Evolutionary conservation across 2,888 invertebrate species (phyloP).

Genomic region (Tetranychus truncatus): DNA sequence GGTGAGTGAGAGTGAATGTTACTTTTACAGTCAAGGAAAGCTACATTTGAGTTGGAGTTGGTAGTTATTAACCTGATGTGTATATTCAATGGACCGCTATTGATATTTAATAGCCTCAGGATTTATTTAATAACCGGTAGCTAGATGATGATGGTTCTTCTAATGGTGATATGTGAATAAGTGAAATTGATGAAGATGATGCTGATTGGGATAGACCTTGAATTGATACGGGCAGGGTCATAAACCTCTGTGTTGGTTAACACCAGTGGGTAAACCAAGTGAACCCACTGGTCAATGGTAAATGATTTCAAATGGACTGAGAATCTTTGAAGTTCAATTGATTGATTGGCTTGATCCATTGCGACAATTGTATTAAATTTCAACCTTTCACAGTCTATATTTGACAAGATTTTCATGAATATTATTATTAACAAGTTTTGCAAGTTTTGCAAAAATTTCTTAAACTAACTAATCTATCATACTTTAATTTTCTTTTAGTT

Average conservation of each 20-base stretch:
- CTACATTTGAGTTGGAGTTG: background rate
- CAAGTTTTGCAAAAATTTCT: background rate
- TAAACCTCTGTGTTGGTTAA: background rate
- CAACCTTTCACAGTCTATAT: background rate
- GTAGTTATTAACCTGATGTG: background rate
- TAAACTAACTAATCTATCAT: background rate
- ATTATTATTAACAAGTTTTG: background rate
- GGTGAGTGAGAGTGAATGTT: background rate
- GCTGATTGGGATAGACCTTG: background rate
- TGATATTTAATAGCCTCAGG: background rate
- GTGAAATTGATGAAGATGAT: background rate
- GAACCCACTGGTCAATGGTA: background rate
- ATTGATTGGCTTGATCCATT: background rate
- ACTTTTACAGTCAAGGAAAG: background rate
- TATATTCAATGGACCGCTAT: background rate
- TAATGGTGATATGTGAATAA: background rate
- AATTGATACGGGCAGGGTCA: background rate
- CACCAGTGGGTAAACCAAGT: background rate
- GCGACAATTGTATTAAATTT: background rate
- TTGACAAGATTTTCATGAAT: background rate
- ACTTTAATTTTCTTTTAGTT: background rate
- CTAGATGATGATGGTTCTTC: background rate
- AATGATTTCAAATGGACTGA: background rate
- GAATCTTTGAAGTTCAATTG: background rate
- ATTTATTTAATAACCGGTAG: background rate